Evolutionary conservation across 1,140 invertebrate genomes (phyloP), one percentile per base, ranked within the genome.

Genomic region (Pseudomyrmex dendroicus): DNA sequence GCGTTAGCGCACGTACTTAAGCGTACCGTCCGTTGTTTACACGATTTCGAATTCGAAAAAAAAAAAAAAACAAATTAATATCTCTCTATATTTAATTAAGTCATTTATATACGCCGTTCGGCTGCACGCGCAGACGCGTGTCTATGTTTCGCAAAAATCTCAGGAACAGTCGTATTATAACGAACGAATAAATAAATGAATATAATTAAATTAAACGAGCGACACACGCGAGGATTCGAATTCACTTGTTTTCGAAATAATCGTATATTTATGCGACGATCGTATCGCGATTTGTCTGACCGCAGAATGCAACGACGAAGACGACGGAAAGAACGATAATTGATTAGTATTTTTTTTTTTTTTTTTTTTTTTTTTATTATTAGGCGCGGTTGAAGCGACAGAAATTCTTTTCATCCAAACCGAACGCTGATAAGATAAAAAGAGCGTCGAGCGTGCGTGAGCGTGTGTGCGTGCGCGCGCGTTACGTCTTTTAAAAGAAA

Each of bases 361-460:
- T 35, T 68, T 48, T 25, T 59, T 48, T 70, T 80, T 78, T 66
- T 77, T 48, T 13, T 78, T 70, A 72, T 80, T 80, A 70, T 80
- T 80, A 80, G 44, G 22, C 46, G 52, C 4, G 17, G 44, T 61
- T 50, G 46, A 2, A 80, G 5, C 35, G 15, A 15, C 52, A 57
- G 64, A 72, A 76, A 70, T 50, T 72, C 56, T n/a, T 35, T 70
- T 72, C 61, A 72, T 80, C 66, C 66, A 72, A 80, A 72, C 70
- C 66, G 59, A 70, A 54, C n/a, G 12, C 46, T 46, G 76, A 80
- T 80, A 80, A 80, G 76, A 80, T 80, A 80, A 80, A 35, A 35
- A 35, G 35, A 10, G 54, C 2, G 13, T 2, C 25, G 25, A 25
- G 25, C 2, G 25, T 7, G n/a, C n/a, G n/a, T n/a, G n/a, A n/a